phyloP scores from a whole-genome alignment of 2,797 vertebrate genomes.

The Cyclopterus lumpus region DNA sequence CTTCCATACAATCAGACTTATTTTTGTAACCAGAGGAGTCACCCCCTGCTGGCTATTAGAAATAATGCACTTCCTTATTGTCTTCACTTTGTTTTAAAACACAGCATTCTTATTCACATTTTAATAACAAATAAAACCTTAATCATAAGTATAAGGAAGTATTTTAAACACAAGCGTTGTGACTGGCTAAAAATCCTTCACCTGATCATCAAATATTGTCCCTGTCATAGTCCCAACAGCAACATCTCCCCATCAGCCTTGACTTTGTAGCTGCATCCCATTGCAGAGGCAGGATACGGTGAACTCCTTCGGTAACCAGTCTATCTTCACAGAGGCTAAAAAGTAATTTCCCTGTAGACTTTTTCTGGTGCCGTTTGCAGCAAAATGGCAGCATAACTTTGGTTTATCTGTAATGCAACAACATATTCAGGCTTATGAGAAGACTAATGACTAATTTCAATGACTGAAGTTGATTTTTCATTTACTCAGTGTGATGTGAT shows the following conservation, averaged over 20 bases:
- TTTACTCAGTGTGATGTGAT: neutral
- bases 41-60: too few relatives aligned
- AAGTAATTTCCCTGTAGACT: neutral
- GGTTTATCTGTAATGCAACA: conserved; percentile 14
- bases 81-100: conserved; percentile 12
- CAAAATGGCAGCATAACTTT: neutral
- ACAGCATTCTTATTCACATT: conserved; percentile 22
- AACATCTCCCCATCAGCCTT: neutral
- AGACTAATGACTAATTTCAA: neutral
- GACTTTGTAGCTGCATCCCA: conserved; percentile 5
- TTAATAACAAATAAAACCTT: neutral
- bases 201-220: neutral
- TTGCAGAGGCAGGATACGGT: neutral
- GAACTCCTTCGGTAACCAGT: neutral
- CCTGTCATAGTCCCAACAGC: neutral
- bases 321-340: neutral
- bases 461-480: conserved; percentile 1
- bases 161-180: neutral
- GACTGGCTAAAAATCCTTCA: neutral
- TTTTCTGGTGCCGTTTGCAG: neutral
- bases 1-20: too few relatives aligned
- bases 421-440: neutral
- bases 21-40: too few relatives aligned
- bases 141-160: neutral
- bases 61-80: too few relatives aligned